Conservation (phyloP, 2,888 invertebrate species). For the Acanthosepion lycidas region DNA sequence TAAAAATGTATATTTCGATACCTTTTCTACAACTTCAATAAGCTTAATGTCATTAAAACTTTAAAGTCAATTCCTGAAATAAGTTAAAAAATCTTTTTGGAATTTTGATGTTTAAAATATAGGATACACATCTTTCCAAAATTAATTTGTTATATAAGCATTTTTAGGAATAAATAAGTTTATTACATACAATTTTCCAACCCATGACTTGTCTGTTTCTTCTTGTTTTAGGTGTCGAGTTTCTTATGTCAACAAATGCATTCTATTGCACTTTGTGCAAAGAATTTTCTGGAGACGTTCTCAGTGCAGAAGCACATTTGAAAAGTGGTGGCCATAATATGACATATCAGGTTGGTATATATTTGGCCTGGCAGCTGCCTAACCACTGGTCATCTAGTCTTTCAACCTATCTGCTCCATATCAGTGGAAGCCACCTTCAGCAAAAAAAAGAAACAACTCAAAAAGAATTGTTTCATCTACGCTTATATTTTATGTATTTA, state of each 20-base stretch:
- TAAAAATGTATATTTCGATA: too few species aligned
- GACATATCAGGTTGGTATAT: conserved; percentile 63
- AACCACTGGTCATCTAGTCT: neutral
- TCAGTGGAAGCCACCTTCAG: neutral
- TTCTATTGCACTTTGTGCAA: conserved; percentile 71
- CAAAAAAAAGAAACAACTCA: neutral
- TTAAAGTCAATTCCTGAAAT: neutral
- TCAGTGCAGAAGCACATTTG: conserved; percentile 67
- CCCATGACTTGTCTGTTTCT: neutral
- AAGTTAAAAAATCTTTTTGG: too few species aligned
- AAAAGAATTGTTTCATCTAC: neutral
- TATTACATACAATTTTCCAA: neutral
- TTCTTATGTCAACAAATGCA: conserved; percentile 65
- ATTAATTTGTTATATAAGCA: neutral
- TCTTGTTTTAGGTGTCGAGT: conserved; percentile 67
- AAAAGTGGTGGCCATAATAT: conserved; percentile 66
- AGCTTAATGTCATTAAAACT: neutral
- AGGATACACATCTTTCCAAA: too few species aligned
- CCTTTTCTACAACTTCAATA: too few species aligned
- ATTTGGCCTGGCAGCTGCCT: neutral
- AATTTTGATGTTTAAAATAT: too few species aligned
- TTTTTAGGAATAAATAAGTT: neutral
- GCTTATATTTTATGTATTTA: neutral
- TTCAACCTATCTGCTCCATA: neutral
- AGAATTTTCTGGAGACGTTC: conserved; percentile 67